A percentile compares a stretch with the other conserved stretches of the same genome.
Evolutionary conservation across 2,888 invertebrate species (phyloP).

Genomic region (Tipula confusa): DNA sequence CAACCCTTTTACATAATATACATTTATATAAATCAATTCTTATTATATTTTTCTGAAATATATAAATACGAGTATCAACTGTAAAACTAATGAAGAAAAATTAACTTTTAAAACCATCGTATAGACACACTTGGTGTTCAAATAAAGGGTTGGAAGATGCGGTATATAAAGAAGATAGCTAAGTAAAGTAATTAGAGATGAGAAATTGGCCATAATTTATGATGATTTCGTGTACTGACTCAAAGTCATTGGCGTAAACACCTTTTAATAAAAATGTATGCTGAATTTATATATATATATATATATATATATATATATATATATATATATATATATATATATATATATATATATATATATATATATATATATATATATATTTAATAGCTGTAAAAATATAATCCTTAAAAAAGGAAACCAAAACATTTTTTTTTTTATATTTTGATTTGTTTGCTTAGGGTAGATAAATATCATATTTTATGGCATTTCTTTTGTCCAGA

Average conservation of each 20-base stretch:
- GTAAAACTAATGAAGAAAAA: background rate
- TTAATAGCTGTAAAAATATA: background rate
- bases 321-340: too few relatives aligned
- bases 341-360: too few relatives aligned
- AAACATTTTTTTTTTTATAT: background rate
- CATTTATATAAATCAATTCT: background rate
- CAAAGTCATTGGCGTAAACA: background rate
- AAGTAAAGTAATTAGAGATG: background rate
- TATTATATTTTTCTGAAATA: background rate
- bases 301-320: too few relatives aligned
- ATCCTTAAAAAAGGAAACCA: background rate
- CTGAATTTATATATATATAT: too few relatives aligned
- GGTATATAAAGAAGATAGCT: background rate
- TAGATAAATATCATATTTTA: constrained; percentile 25
- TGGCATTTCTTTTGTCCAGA: constrained; percentile 25
- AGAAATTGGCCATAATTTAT: background rate
- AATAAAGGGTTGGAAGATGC: background rate
- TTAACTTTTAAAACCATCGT: background rate
- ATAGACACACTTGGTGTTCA: background rate
- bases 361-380: too few relatives aligned
- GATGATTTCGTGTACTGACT: constrained; percentile 3
- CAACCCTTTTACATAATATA: background rate
- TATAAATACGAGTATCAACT: background rate
- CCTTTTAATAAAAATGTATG: background rate
- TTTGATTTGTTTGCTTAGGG: background rate